phyloP scores from a whole-genome alignment of 2,888 invertebrate genomes.

The Sepiola atlantica region DNA sequence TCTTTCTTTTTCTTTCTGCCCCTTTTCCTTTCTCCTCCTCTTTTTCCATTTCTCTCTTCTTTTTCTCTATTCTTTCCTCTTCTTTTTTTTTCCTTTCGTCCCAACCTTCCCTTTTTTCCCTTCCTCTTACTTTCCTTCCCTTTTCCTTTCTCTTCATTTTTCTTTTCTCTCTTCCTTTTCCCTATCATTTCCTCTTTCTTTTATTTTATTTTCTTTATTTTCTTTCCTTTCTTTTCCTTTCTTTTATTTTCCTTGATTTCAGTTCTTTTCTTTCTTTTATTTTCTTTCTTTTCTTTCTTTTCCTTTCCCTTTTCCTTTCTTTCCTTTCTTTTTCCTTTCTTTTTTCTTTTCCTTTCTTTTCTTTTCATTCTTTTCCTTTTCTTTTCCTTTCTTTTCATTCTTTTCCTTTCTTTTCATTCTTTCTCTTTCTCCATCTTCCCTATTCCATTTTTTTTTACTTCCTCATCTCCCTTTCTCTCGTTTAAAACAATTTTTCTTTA shows the following conservation, averaged over 20 bases:
- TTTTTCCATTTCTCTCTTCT: background rate
- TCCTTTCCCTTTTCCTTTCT: background rate
- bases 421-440: background rate
- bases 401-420: background rate
- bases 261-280: background rate
- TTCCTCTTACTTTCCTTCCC: no score
- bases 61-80: background rate
- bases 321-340: background rate
- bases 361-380: background rate
- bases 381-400: background rate
- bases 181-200: background rate
- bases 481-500: no score
- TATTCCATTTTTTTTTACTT: no score
- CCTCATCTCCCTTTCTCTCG: background rate
- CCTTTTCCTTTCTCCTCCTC: background rate
- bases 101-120: background rate
- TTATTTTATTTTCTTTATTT: no score
- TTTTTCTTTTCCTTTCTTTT: background rate
- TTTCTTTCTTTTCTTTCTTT: background rate
- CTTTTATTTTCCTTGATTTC: background rate
- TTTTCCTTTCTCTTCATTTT: background rate
- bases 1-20: no score
- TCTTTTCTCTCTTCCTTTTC: background rate
- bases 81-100: background rate
- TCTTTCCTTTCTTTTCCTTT: no score